These are phyloP conservation scores for Smutsia temminckii DNA, from an alignment of 2,797 vertebrate genomes.

Conservation along the genomic window DNA sequence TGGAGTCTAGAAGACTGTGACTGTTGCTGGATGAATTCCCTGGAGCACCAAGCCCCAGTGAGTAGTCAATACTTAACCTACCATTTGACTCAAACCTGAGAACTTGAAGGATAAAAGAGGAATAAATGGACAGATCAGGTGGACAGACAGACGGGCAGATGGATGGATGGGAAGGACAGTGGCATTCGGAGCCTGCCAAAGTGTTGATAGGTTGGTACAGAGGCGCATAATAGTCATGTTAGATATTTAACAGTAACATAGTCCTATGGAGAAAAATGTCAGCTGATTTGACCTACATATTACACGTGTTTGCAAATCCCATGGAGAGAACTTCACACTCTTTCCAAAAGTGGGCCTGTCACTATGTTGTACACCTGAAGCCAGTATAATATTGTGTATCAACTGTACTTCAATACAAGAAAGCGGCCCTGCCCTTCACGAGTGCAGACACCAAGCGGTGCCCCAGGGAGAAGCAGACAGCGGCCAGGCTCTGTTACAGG, in stretches of 20 bases:
- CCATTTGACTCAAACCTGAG: not conserved
- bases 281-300: not conserved
- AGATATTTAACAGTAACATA: not conserved
- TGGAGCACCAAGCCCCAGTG: not conserved
- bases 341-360: not conserved
- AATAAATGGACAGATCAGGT: not conserved
- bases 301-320: not conserved
- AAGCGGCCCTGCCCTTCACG: not conserved
- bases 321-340: not conserved
- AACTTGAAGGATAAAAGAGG: not conserved
- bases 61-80: not conserved
- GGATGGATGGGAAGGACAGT: not conserved
- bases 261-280: not conserved
- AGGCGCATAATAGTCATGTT: not conserved
- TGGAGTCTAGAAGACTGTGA: not conserved
- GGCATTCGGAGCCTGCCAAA: not conserved
- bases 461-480: not conserved
- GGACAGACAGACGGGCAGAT: no score
- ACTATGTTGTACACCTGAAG: no score
- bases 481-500: not conserved
- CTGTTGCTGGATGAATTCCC: not conserved
- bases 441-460: not conserved
- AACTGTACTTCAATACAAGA: no score
- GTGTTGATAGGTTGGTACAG: not conserved
- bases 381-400: no score